These are phyloP conservation scores for Muricea muricata DNA, from an alignment of 92 coral and sea anemone genomes.

Conservation along the genomic window DNA sequence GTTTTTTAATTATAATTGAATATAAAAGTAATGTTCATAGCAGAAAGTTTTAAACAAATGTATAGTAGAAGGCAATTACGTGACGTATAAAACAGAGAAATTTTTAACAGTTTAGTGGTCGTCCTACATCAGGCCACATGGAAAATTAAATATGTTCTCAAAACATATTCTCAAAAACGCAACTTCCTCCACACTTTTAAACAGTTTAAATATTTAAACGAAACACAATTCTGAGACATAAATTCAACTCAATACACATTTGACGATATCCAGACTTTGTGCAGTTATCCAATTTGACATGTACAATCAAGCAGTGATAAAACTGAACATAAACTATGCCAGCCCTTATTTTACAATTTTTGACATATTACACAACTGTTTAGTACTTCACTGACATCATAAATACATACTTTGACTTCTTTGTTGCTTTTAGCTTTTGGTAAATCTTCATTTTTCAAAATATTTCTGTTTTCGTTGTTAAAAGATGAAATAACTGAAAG, in stretches of 20 bases:
- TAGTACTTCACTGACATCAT: background rate
- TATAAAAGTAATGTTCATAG: background rate
- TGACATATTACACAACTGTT: background rate
- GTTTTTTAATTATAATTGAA: too few relatives aligned
- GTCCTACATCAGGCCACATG: too few relatives aligned
- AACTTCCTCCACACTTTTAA: background rate
- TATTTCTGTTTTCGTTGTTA: conserved; percentile 39
- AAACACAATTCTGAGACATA: background rate
- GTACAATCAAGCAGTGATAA: background rate
- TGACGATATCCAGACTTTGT: background rate
- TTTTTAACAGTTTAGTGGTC: background rate
- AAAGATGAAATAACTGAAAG: conserved; percentile 43
- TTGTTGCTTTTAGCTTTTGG: conserved; percentile 34
- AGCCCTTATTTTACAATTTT: background rate
- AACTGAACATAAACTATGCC: background rate
- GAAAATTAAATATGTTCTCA: background rate
- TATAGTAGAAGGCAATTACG: background rate
- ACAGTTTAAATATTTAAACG: background rate
- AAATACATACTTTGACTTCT: conserved; percentile 30
- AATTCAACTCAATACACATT: background rate
- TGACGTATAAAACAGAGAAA: conserved; percentile 25
- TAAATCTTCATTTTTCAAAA: conserved; percentile 41
- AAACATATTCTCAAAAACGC: background rate
- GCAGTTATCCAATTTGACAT: background rate
- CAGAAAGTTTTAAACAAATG: background rate